Base-by-base conservation (phyloP, 2,113 vertebrate genomes). In the Planiliza haematocheilus region DNA sequence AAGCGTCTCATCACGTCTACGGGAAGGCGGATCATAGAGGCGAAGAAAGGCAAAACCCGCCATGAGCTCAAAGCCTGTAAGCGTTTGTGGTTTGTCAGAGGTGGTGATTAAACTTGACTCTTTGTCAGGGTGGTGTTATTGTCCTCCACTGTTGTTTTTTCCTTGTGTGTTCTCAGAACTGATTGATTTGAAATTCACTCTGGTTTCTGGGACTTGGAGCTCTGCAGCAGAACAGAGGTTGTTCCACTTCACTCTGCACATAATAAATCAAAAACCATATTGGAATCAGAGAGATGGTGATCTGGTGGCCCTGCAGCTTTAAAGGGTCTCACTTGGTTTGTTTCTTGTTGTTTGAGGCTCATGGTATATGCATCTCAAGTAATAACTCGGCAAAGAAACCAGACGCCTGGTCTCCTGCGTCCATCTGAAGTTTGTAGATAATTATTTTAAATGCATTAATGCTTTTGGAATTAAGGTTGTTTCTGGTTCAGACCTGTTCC, bases 41-140 rank as follows among this genome's bases (percentile, higher is more conserved):
- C 37, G 21, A 6, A 9, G 34, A 17, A 45, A 70, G 14, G 64
- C n/a, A 14, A 41, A 57, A 57, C 36, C 36, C 2, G 1, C 10
- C 10, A 0, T 48, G 37, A 55, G 16, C 34, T 2, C 24, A 82
- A 63, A n/a, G 6, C 7, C 45, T 36, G 11, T 39, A 45, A 64
- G 57, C 14, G 0, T 72, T 42, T 59, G 9, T 52, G 0, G 10
- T 74, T 52, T 66, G 38, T 62, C 14, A 48, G 50, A 58, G 30
- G 36, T 8, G 50, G 10, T 3, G 42, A 63, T 81, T 77, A 49
- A 70, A 45, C 20, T 10, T 66, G 67, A 70, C 36, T 5, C n/a
- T 21, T 46, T 69, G 65, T 71, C 81, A 83, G 66, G 43, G 6
- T 52, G 43, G 10, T 45, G 2, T 75, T 74, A 34, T 46, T 61